phyloP scores from a whole-genome alignment of 2,888 invertebrate genomes.

The Drosophila setosimentum region DNA sequence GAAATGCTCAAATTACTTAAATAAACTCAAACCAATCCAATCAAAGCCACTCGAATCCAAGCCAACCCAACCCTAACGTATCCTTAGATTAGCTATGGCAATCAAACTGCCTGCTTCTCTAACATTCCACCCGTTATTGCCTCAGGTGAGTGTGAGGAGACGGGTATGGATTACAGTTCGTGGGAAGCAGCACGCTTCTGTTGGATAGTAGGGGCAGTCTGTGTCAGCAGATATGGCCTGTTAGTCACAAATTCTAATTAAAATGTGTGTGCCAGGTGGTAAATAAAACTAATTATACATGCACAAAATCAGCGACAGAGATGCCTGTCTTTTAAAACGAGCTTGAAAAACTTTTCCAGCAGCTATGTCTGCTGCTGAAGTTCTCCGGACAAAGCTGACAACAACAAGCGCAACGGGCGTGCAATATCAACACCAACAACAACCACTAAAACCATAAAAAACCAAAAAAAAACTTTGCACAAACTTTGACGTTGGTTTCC shows the following conservation, averaged over 20 bases:
- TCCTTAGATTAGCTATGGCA: conserved; percentile 35
- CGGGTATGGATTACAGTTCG: conserved; percentile 17
- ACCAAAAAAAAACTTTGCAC: conserved; percentile 34
- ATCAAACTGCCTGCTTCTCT: conserved; percentile 33
- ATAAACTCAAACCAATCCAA: conserved; percentile 19
- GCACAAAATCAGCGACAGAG: conserved; percentile 50
- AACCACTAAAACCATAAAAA: conserved; percentile 3
- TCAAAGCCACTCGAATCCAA: conserved; percentile 38
- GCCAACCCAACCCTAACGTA: conserved; percentile 10
- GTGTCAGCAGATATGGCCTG: conserved; percentile 34
- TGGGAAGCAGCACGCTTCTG: conserved; percentile 5
- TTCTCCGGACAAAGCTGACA: conserved; percentile 46
- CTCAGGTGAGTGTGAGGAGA: conserved; percentile 2
- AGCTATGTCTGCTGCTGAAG: conserved; percentile 70
- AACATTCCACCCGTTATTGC: neutral
- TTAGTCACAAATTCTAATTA: conserved; percentile 72
- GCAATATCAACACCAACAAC: conserved; percentile 27
- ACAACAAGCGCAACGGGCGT: conserved; percentile 40
- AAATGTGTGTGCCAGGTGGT: conserved; percentile 76
- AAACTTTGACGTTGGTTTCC: conserved; percentile 51
- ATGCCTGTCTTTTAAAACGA: conserved; percentile 52
- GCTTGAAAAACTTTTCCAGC: conserved; percentile 67
- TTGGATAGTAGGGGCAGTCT: conserved; percentile 4
- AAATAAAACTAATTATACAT: conserved; percentile 78
- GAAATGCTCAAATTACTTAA: conserved; percentile 69